Evolutionary conservation across 2,797 vertebrate species (phyloP).

Genomic region (Labeo calbasu): DNA sequence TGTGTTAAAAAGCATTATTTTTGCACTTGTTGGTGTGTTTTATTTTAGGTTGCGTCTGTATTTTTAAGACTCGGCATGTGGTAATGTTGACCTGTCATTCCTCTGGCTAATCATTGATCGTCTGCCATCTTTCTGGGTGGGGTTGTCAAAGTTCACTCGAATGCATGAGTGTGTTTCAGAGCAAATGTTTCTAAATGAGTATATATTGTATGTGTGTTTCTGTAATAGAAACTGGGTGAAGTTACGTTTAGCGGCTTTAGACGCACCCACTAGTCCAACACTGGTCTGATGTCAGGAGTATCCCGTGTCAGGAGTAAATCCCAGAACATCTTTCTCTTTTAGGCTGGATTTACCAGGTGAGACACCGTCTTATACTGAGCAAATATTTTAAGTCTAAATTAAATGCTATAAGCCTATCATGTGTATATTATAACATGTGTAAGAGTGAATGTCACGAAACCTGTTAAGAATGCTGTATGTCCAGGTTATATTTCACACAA

Average conservation of each 20-base stretch:
- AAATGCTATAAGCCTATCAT: slow-evolving; percentile 3
- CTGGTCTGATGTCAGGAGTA: slow-evolving; percentile 48
- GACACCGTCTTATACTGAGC: slow-evolving; percentile 18
- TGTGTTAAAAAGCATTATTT: not conserved
- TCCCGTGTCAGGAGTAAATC: slow-evolving; percentile 41
- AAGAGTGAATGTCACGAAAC: not conserved
- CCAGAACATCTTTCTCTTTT: slow-evolving; percentile 18
- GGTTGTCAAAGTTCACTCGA: slow-evolving; percentile 71
- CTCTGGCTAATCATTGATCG: slow-evolving; percentile 74
- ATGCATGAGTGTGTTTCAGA: slow-evolving; percentile 1
- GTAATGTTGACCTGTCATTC: slow-evolving; percentile 45
- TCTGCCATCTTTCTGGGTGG: slow-evolving; percentile 47
- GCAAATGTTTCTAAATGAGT: not conserved
- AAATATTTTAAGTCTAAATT: slow-evolving; percentile 11
- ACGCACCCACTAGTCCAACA: slow-evolving; percentile 26
- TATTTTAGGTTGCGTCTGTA: not conserved
- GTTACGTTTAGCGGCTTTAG: slow-evolving; percentile 49
- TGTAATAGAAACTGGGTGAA: slow-evolving; percentile 42
- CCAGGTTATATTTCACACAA: not conserved
- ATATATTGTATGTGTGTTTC: slow-evolving; percentile 13
- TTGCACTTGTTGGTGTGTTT: not conserved
- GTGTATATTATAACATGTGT: not conserved
- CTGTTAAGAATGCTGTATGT: not conserved
- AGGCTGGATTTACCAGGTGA: slow-evolving; percentile 43
- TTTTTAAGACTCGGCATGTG: slow-evolving; percentile 41